Evolutionary conservation across 1,140 invertebrate species (phyloP), one percentile per base, ranked within the genome.

Genomic region (Rhynchophorus ferrugineus): DNA sequence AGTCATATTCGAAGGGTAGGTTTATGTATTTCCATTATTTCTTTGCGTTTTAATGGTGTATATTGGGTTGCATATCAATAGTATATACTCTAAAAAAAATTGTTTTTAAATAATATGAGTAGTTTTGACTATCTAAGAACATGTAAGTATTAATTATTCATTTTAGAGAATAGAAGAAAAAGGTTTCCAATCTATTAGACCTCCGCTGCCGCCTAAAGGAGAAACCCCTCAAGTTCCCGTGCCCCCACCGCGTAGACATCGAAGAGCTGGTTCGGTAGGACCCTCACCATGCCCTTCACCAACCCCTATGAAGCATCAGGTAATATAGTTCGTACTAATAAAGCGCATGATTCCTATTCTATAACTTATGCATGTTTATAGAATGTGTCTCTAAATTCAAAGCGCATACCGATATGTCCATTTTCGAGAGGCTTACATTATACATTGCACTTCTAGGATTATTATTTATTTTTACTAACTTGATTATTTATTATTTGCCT

Each of bases 201-300:
- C 88, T 1, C 88, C 88, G 0, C 69, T 91, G 45, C 89, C 88
- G 8, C 87, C 88, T 0, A 91, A 91, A 70, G 78, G 78, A 34
- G 78, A 84, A 49, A 61, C 68, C 3, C 61, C 67, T 2, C 68
- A 77, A 9, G 80, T 85, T 1, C 89, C 89, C 0, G 80, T 91
- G 5, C 87, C 89, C 5, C 91, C 91, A 18, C 91, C 90, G 0
- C 74, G 90, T 61, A 77, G 86, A 70, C 85, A 88, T 60, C 85
- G 81, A 60, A 56, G 68, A 24, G 55, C 63, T n/a, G 68, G 67
- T 59, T 60, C 65, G 63, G 54, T 67, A 7, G 65, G 59, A 46
- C 71, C 60, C 60, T 73, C 59, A 59, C 73, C 62, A 60, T 75
- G 72, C 61, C 61, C 71, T 35, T 67, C 65, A 38, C 68, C 68